Evolutionary conservation across 1,140 invertebrate species (phyloP).

Genomic region (Drosophila santomea): DNA sequence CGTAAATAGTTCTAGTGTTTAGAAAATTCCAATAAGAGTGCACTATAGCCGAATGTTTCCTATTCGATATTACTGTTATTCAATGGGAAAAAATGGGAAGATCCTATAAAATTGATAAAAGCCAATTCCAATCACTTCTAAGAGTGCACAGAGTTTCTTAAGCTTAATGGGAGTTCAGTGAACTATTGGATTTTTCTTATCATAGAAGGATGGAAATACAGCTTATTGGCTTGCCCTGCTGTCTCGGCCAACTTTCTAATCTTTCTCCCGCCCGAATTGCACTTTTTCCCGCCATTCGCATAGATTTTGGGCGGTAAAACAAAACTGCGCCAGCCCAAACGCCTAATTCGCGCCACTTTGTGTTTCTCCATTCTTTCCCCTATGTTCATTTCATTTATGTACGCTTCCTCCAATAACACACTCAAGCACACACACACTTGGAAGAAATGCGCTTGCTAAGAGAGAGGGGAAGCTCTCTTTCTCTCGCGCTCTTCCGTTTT

Average conservation of each 20-base stretch:
- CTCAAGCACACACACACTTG: slow-evolving; percentile 4
- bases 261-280: slow-evolving; percentile 66
- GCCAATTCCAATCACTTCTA: neutral
- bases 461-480: slow-evolving; percentile 15
- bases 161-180: neutral
- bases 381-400: slow-evolving; percentile 55
- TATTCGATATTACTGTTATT: neutral
- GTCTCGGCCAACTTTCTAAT: slow-evolving; percentile 55
- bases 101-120: neutral
- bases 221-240: neutral
- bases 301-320: slow-evolving; percentile 80
- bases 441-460: slow-evolving; percentile 40
- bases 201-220: neutral
- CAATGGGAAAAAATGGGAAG: neutral
- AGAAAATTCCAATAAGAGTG: neutral
- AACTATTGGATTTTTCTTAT: neutral
- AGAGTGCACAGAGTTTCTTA: neutral
- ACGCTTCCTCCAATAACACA: slow-evolving; percentile 51
- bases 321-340: slow-evolving; percentile 76
- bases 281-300: slow-evolving; percentile 75
- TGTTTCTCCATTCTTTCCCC: slow-evolving; percentile 65
- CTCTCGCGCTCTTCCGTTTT: slow-evolving; percentile 64
- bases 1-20: neutral
- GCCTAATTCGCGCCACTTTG: slow-evolving; percentile 79
- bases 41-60: neutral